These are phyloP conservation scores for Bombus affinis DNA, from an alignment of 1,140 invertebrate genomes.

Conservation along the genomic window DNA sequence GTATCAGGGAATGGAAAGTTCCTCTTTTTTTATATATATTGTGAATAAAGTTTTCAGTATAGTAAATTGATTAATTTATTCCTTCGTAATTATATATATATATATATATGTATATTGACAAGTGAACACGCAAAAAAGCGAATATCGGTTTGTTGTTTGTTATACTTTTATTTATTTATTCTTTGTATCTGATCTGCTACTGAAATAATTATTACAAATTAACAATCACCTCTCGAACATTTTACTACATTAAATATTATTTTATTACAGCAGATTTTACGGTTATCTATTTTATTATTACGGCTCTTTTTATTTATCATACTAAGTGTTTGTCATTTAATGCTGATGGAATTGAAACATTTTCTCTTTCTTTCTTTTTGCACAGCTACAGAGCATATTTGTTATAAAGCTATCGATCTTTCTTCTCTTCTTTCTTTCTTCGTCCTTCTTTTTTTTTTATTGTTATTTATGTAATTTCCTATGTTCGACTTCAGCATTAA, in stretches of 20 bases:
- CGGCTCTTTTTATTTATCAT: constrained; percentile 47
- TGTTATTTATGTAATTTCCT: constrained; percentile 8
- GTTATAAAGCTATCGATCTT: constrained; percentile 12
- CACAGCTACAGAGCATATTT: background rate
- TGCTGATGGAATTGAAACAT: constrained; percentile 18
- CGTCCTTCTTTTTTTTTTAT: background rate
- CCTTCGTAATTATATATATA: constrained; percentile 1
- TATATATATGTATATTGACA: background rate
- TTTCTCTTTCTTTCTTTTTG: background rate
- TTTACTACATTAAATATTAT: constrained; percentile 68
- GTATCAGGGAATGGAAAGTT: background rate
- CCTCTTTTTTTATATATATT: constrained; percentile 28
- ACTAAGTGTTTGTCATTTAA: constrained; percentile 61
- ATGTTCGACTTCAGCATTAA: constrained; percentile 56
- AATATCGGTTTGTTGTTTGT: constrained; percentile 32
- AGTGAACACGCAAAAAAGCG: constrained; percentile 22
- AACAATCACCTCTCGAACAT: constrained; percentile 71
- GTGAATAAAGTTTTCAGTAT: constrained; percentile 60
- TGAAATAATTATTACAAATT: constrained; percentile 76
- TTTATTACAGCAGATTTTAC: constrained; percentile 64
- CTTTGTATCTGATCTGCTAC: constrained; percentile 59
- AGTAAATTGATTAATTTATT: constrained; percentile 44
- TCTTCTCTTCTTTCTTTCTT: background rate
- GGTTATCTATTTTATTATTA: constrained; percentile 63
- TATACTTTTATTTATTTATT: constrained; percentile 66